phyloP scores from a whole-genome alignment of 1,140 invertebrate genomes.

The Lutraria rhynchaena region DNA sequence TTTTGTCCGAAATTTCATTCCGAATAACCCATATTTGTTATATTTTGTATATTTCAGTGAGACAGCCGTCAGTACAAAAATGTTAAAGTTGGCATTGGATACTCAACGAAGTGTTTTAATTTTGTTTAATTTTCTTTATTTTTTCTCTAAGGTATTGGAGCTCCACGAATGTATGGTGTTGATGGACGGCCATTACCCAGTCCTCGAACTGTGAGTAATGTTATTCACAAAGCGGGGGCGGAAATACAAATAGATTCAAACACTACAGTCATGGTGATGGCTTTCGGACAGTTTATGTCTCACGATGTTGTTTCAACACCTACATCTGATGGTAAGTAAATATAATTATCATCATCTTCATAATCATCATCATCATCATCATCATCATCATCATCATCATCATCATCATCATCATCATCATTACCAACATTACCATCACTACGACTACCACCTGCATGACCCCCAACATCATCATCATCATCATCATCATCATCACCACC shows the following conservation, averaged over 20 bases:
- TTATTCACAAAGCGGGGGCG: conserved; percentile 15
- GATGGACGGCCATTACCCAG: conserved; percentile 30
- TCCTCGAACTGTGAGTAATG: conserved; percentile 56
- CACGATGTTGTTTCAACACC: conserved; percentile 59
- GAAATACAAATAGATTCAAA: conserved; percentile 14
- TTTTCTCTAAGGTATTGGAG: neutral
- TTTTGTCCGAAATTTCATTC: neutral
- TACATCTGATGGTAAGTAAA: conserved; percentile 33
- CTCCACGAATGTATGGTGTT: conserved; percentile 12
- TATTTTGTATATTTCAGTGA: neutral
- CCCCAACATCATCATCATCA: too few species aligned
- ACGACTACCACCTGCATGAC: too few species aligned
- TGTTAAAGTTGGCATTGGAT: too few species aligned
- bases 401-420: too few species aligned
- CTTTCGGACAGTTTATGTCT: conserved; percentile 59
- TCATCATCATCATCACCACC: too few species aligned
- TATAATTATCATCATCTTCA: too few species aligned
- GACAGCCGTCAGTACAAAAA: neutral
- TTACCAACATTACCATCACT: too few species aligned
- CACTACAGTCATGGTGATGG: conserved; percentile 49
- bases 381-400: too few species aligned
- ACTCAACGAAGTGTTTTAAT: too few species aligned
- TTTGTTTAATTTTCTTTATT: neutral
- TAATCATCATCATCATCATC: too few species aligned
- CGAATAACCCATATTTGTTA: neutral